phyloP scores from a whole-genome alignment of 1,140 invertebrate species.

The Caenorhabditis remanei region DNA sequence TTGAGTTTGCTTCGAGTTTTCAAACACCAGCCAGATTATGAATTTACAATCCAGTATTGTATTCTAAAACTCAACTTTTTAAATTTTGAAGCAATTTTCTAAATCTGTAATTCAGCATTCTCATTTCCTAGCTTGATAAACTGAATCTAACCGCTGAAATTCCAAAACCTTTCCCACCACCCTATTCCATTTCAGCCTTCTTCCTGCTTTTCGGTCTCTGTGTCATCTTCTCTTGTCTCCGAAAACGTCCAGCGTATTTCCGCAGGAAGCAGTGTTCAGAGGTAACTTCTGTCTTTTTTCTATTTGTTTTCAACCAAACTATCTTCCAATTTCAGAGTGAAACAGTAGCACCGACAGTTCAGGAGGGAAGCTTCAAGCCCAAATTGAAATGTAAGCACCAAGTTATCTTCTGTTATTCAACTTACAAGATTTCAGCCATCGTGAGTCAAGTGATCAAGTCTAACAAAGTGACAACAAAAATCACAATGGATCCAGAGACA shows the following conservation, averaged over 20 bases:
- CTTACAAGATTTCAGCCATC: background rate
- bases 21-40: no score
- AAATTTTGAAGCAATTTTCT: no score
- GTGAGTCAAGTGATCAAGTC: constrained; percentile 46
- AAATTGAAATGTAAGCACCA: constrained; percentile 32
- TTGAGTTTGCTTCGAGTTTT: no score
- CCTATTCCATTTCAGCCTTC: constrained; percentile 59
- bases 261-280: constrained; percentile 36
- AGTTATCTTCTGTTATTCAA: background rate
- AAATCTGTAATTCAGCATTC: no score
- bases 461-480: constrained; percentile 32
- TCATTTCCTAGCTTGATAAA: no score
- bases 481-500: constrained; percentile 27
- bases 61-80: no score
- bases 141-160: no score
- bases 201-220: constrained; percentile 66
- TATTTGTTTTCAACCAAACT: background rate
- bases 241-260: constrained; percentile 61
- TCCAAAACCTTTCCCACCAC: no score
- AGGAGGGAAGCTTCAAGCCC: background rate
- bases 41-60: no score
- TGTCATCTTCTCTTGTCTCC: constrained; percentile 65
- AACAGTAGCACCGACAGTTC: background rate
- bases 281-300: background rate
- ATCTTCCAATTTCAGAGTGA: constrained; percentile 22